Conservation (phyloP, 2,113 vertebrate genomes). For the Dicrurus megarhynchus region DNA sequence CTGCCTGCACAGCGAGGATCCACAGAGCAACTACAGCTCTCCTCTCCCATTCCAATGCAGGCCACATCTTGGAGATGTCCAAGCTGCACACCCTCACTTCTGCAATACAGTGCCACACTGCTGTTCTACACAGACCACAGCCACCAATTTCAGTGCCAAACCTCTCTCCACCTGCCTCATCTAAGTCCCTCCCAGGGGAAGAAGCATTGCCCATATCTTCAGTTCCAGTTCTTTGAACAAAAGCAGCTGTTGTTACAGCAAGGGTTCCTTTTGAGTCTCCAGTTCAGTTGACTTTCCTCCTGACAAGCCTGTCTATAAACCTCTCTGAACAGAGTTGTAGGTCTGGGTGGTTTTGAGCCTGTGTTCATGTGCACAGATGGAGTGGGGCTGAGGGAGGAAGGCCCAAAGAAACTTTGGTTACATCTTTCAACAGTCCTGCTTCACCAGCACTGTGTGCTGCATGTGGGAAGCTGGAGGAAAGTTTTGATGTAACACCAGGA, state of each 20-base stretch:
- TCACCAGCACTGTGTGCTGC: neutral
- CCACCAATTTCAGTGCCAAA: neutral
- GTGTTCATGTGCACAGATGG: fast-evolving
- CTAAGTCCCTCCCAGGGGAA: neutral
- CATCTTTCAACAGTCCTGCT: neutral
- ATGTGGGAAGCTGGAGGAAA: neutral
- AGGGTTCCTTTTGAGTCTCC: neutral
- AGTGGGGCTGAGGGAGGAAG: neutral
- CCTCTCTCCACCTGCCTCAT: neutral
- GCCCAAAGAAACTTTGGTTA: neutral
- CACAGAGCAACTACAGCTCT: neutral
- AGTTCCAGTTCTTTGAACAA: neutral
- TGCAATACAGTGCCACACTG: neutral
- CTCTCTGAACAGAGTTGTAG: neutral
- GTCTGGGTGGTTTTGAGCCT: neutral
- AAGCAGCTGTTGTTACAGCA: neutral
- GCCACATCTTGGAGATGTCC: neutral
- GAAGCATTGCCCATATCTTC: neutral
- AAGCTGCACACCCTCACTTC: neutral
- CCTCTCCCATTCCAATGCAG: neutral
- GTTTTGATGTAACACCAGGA: neutral
- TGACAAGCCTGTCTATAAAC: neutral
- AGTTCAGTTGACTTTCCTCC: neutral
- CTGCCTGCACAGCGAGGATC: neutral
- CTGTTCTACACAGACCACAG: neutral